Evolutionary conservation across 2,888 invertebrate species (phyloP).

Genomic region (Amitus sp.): DNA sequence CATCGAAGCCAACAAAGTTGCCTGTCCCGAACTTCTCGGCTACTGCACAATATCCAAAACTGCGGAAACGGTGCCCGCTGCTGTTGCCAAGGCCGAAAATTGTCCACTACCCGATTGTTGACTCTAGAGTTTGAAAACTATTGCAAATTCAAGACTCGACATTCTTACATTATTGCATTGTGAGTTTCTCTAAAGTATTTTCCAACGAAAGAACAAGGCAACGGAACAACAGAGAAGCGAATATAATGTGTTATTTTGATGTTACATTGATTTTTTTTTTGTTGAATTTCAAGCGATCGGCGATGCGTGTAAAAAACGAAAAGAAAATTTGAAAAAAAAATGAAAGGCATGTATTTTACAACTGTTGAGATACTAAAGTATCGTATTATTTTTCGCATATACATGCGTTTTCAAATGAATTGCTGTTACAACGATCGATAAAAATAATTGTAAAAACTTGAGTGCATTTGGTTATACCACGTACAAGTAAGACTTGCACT

Average conservation of each 20-base stretch:
- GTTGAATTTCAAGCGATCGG: too few relatives aligned
- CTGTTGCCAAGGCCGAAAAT: conserved; percentile 72
- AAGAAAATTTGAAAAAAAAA: not conserved
- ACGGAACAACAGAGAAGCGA: too few relatives aligned
- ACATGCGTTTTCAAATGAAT: not conserved
- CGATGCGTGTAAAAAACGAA: too few relatives aligned
- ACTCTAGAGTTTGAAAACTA: conserved; percentile 18
- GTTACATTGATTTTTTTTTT: too few relatives aligned
- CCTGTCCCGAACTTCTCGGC: conserved; percentile 82
- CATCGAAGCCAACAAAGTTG: conserved; percentile 76
- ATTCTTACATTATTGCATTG: conserved; percentile 12
- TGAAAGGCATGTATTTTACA: not conserved
- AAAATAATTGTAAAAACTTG: not conserved
- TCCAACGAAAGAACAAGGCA: too few relatives aligned
- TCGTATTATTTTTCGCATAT: not conserved
- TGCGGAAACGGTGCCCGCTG: conserved; percentile 85
- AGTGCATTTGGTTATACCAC: too few relatives aligned
- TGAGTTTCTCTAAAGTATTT: not conserved
- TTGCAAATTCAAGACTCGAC: too few relatives aligned
- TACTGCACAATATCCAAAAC: conserved; percentile 81
- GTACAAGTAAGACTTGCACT: too few relatives aligned
- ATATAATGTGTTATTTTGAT: too few relatives aligned
- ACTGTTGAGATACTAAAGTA: not conserved
- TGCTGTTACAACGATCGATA: too few relatives aligned
- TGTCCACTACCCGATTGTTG: conserved; percentile 18